phyloP scores from a whole-genome alignment of 2,113 vertebrate genomes.

The Speoplatyrhinus poulsoni region DNA sequence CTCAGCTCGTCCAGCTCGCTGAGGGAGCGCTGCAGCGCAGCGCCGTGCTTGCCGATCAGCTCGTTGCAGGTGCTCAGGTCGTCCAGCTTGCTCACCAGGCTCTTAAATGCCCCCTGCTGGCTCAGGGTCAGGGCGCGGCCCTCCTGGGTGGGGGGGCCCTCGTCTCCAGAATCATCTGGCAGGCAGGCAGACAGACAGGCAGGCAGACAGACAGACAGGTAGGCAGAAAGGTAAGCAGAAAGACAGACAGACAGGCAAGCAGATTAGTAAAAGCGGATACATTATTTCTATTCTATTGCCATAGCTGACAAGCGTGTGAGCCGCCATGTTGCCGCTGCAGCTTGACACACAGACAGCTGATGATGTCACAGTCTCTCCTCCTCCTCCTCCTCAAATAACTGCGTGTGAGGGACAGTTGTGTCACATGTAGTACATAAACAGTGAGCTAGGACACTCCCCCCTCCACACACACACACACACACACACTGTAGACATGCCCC shows the following conservation, averaged over 20 bases:
- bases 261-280: not conserved
- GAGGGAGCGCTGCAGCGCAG: slow-evolving; percentile 92
- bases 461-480: too few relatives aligned
- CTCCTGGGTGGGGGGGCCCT: slow-evolving; percentile 83
- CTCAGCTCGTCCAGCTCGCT: slow-evolving; percentile 88
- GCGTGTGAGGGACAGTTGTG: not conserved
- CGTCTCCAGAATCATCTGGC: slow-evolving; percentile 95
- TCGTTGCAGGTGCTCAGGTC: slow-evolving; percentile 94
- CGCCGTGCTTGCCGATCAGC: slow-evolving; percentile 93
- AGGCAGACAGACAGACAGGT: not conserved
- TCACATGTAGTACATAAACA: not conserved
- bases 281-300: not conserved
- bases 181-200: not conserved
- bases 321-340: too few relatives aligned
- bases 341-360: too few relatives aligned
- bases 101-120: slow-evolving; percentile 78
- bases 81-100: slow-evolving; percentile 86
- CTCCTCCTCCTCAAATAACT: not conserved
- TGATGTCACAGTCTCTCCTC: too few relatives aligned
- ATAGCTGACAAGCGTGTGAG: not conserved
- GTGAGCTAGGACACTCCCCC: not conserved
- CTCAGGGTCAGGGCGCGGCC: slow-evolving; percentile 81
- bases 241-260: too few relatives aligned
- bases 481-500: too few relatives aligned
- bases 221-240: too few relatives aligned